Evolutionary conservation across 2,888 invertebrate species (phyloP), one percentile per base, ranked within the genome.

Genomic region (Drosophila picticornis): DNA sequence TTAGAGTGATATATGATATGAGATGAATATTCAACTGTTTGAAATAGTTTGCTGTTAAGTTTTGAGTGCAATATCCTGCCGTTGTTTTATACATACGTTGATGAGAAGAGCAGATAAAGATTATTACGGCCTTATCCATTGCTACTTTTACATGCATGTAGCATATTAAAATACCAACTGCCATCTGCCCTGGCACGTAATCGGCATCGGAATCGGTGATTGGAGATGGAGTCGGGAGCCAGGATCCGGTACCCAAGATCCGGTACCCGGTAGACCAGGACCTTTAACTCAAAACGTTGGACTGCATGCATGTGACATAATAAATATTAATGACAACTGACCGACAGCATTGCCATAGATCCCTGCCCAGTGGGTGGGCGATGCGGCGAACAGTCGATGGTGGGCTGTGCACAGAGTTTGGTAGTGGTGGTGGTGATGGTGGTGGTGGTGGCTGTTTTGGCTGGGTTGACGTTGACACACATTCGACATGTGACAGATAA

Each of bases 281-380:
- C 79, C 72, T 71, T 80, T 72, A 66, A 63, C 70, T 62, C 52
- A 61, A 59, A 69, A 64, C 51, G 64, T 40, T 65, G 64, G 69
- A 78, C 72, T 63, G 80, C 72, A 84, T 87, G 87, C 80, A 82
- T 87, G 82, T 87, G 88, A 87, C 89, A 87, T 91, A 91, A 91
- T 91, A 91, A 91, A 91, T 91, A 91, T 91, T 91, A 91, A 91
- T 91, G 91, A 85, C 90, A 81, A 84, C 86, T 89, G 87, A 88
- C 90, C 88, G 76, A 80, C 88, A 88, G 81, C 81, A 80, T 68
- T 72, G 75, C 75, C 80, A 80, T 77, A 80, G 80, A 77, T 77
- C 68, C 70, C 70, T 52, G 75, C 77, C 76, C 80, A 68, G 72
- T 71, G 82, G 82, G 82, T 81, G 84, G 74, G 67, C 65, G 43